Base-by-base conservation (phyloP, 2,797 vertebrate species). In the Acomys russatus region DNA sequence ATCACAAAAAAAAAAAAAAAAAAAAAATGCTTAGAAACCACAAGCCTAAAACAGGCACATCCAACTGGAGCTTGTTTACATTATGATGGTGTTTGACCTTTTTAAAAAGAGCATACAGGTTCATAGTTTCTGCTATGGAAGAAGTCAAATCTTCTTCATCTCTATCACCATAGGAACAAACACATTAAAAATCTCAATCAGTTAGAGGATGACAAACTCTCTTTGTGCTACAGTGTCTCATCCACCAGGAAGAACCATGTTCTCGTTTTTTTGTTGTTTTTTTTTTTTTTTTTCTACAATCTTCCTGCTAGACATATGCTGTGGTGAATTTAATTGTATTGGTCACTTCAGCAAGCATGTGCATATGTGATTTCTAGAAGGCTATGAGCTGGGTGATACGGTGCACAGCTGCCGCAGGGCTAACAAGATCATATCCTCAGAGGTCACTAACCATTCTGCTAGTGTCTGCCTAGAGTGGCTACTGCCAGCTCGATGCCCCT, bases 251-350 rank as follows among this genome's bases (percentile, higher is more conserved):
- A 98, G 79, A 96, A 11, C 79, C 88, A 1, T 96, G 94, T 98
- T 97, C 96, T 97, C 94, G 96, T 91, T 97, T n/a, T 44, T 44
- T 44, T 44, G n/a, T n/a, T n/a, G n/a, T n/a, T n/a, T n/a, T n/a
- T n/a, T n/a, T n/a, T n/a, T n/a, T n/a, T 44, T 44, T 44, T 44
- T 51, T 86, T 76, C 92, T 92, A 95, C 76, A 94, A 1, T 6
- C 95, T 98, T 97, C 97, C 97, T 97, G 97, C 96, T 88, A 98
- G 94, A 96, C 94, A 97, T 97, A 96, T 97, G 97, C 85, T 97
- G 51, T 44, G 85, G 51, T 84, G 96, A 88, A 96, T 91, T 96
- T 97, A 97, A 98, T 97, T 97, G 92, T 96, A 85, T 94, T 88
- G 97, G 97, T 98, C 93, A 96, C 59, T 63, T 76, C 87, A 63